Percentiles rank a stretch among this genome's conserved stretches.
phyloP scores from a whole-genome alignment of 2,113 vertebrate genomes.

The Gulo gulo region DNA sequence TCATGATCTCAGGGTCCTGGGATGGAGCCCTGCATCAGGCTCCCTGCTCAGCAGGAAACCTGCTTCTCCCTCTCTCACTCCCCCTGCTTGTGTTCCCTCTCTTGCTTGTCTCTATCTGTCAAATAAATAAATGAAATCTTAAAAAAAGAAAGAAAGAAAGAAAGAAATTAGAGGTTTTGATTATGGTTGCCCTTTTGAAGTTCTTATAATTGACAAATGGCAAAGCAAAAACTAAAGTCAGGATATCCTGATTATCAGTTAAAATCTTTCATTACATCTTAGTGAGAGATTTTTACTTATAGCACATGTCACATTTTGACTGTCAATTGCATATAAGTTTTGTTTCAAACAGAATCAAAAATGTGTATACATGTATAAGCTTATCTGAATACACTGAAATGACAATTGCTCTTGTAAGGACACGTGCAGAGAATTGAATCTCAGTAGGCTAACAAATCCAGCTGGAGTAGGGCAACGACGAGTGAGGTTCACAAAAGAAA shows the following conservation, averaged over 20 bases:
- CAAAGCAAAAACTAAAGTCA: neutral
- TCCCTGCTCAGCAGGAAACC: too few species aligned
- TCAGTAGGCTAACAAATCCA: neutral
- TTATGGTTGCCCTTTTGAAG: neutral
- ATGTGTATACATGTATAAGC: neutral
- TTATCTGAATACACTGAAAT: constrained; percentile 15
- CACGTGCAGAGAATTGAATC: neutral
- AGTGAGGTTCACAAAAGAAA: constrained; percentile 33
- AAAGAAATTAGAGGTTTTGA: neutral
- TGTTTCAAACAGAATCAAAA: neutral
- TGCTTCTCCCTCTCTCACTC: too few species aligned
- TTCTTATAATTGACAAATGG: neutral
- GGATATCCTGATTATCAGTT: neutral
- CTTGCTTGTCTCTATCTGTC: too few species aligned
- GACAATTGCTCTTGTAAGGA: neutral
- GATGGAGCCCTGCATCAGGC: too few species aligned
- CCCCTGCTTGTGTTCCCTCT: too few species aligned
- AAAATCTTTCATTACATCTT: neutral
- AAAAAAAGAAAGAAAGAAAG: too few species aligned
- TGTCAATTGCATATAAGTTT: neutral
- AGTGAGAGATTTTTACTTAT: neutral
- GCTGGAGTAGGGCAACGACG: neutral
- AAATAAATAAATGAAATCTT: too few species aligned
- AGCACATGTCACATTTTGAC: neutral
- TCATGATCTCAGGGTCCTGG: too few species aligned